Conservation (phyloP, 2,888 invertebrate species). For the Troides oblongomaculatus region DNA sequence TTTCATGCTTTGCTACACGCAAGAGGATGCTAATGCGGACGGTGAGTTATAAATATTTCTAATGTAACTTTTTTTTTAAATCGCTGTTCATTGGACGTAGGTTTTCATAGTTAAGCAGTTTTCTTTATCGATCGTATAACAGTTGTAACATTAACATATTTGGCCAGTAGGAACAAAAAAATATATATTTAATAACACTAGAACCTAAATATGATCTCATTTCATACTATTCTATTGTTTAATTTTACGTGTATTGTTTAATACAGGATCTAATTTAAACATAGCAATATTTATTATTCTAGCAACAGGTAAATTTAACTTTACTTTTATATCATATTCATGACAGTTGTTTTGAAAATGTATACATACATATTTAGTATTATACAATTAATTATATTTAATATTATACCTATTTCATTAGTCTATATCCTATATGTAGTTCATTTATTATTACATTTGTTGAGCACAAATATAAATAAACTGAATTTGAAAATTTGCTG, state of each 20-base stretch:
- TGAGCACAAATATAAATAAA: not conserved
- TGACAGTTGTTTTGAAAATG: no score
- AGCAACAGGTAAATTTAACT: not conserved
- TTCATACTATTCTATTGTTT: not conserved
- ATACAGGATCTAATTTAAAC: not conserved
- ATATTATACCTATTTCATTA: no score
- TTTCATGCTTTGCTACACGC: slow-evolving; percentile 96
- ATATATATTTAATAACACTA: not conserved
- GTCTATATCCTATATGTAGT: no score
- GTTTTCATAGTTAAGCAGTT: slow-evolving; percentile 46
- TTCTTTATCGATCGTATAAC: slow-evolving; percentile 37
- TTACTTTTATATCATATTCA: no score
- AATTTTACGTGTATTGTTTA: not conserved
- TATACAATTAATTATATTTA: no score
- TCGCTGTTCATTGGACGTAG: slow-evolving; percentile 65
- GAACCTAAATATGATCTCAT: not conserved
- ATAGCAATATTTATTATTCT: not conserved
- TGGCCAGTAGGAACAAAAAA: not conserved
- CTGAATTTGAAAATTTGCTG: not conserved
- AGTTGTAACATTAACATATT: slow-evolving; percentile 11
- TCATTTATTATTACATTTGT: not conserved
- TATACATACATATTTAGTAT: no score
- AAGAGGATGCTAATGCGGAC: slow-evolving; percentile 94
- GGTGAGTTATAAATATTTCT: slow-evolving; percentile 81
- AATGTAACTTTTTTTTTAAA: slow-evolving; percentile 50